Base-by-base conservation (phyloP, 2,113 vertebrate genomes). In the Xyliphius kryptos region DNA sequence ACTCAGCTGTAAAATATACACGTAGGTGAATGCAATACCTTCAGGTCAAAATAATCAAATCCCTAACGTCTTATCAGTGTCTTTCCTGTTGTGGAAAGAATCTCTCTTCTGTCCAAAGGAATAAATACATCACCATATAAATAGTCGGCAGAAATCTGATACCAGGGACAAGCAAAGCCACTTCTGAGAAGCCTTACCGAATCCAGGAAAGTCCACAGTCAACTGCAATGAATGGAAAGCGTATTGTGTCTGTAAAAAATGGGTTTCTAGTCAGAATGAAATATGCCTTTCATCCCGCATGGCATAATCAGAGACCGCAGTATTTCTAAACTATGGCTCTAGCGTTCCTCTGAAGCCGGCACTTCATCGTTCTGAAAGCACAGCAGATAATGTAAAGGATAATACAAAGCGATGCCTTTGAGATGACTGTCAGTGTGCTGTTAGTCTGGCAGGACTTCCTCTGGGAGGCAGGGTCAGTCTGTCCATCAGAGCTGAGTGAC, bases 11-110 rank as follows among this genome's bases (percentile, higher is more conserved):
- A 54, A 81, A 81, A 80, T 78, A 79, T 81, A 78, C 74, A 76
- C 77, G 78, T 70, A 76, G 76, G 77, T 83, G 77, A 84, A 78
- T 77, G 73, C 73, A 74, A 64, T 71, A 77, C 76, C 73, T 84
- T 83, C 77, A 72, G 83, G 77, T 81, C 78, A 77, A 81, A 82
- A 84, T 86, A 79, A 82, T 81, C 79, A 86, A 85, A 85, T 83
- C 82, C 81, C 81, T 79, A 78, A 85, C 83, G 81, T 65, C 78
- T 81, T 81, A 84, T 85, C 83, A 80, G 72, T 79, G 81, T 83
- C 79, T 74, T 86, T 87, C 78, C 82, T 85, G 72, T 80, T 84
- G 74, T 72, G 77, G 77, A 79, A 75, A 74, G 76, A 81, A 81
- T 80, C 79, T 80, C n/a, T n/a, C n/a, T 76, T 77, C 82, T 83